Base-by-base conservation (phyloP, 2,797 vertebrate genomes). In the Champsocephalus gunnari region DNA sequence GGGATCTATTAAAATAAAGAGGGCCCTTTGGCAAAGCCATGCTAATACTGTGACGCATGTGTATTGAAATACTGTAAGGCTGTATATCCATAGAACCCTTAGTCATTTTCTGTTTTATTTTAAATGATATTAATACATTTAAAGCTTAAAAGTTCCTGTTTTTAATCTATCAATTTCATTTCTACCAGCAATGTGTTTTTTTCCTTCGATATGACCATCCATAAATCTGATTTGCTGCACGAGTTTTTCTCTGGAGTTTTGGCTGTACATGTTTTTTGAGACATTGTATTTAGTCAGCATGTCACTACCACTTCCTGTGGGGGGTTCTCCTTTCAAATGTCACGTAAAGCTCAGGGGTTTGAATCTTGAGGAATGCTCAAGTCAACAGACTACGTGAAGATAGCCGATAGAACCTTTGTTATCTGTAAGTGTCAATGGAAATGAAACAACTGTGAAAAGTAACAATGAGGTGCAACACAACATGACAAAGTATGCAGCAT, bases 301-400 rank as follows among this genome's bases (percentile, higher is more conserved):
- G 76, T 65, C 28, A 24, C 32, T 67, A 51, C 66, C 82, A 54
- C 60, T 34, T 82, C 81, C 86, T 60, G 57, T 71, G 81, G 81
- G 57, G 1, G 1, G 28, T 67, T 50, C 64, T 77, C 66, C 48
- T 82, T 64, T 66, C 21, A 91, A 92, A 90, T 93, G 87, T 77
- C 90, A 88, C 60, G 53, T 28, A 82, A 90, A 93, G 84, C 85
- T 90, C 76, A 87, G 24, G 66, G 73, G 67, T 82, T 38, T 59
- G 60, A 63, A 55, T 82, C 60, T 74, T 64, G 67, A 50, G 66
- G 71, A 77, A 81, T 13, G 24, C 17, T 75, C 2, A 3, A 41
- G 57, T 34, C 17, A 45, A 17, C 53, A 66, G 24, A 55, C 9
- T 1, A 62, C 49, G 62, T 50, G n/a, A 56, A 21, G 55, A 78